Percentiles rank a stretch among this genome's conserved stretches.
phyloP scores from a whole-genome alignment of 2,797 vertebrate species.

The Sphenodon punctatus region DNA sequence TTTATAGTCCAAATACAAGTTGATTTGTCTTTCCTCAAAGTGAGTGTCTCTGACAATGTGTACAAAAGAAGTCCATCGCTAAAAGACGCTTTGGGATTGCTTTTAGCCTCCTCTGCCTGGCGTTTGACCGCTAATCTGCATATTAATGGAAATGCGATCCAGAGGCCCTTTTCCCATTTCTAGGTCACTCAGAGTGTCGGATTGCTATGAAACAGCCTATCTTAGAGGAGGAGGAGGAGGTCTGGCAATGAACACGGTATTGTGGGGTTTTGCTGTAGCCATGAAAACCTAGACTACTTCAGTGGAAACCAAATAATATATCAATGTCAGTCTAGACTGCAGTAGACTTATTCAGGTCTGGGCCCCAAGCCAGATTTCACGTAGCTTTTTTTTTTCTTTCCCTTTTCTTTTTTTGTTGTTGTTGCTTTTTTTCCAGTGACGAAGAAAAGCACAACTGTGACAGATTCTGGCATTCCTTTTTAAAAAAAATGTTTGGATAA shows the following conservation, averaged over 20 bases:
- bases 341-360: conserved; percentile 7
- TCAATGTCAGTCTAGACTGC: conserved; percentile 42
- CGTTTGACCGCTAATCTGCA: background rate
- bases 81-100: background rate
- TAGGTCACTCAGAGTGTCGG: background rate
- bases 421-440: no score
- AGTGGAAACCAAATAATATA: conserved; percentile 26
- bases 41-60: background rate
- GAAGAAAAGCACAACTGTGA: no score
- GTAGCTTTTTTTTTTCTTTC: conserved; percentile 6
- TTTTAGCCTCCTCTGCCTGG: background rate
- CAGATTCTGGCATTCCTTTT: no score
- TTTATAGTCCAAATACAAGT: background rate
- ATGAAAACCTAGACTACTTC: background rate
- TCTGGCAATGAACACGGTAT: background rate
- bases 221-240: background rate
- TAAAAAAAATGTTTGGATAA: no score
- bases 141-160: background rate
- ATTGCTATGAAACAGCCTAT: background rate
- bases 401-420: no score
- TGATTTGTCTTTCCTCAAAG: background rate
- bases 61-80: background rate
- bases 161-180: background rate
- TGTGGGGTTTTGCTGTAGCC: conserved; percentile 16
- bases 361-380: conserved; percentile 18